Conservation (phyloP, 2,113 vertebrate genomes). For the Bucco capensis region DNA sequence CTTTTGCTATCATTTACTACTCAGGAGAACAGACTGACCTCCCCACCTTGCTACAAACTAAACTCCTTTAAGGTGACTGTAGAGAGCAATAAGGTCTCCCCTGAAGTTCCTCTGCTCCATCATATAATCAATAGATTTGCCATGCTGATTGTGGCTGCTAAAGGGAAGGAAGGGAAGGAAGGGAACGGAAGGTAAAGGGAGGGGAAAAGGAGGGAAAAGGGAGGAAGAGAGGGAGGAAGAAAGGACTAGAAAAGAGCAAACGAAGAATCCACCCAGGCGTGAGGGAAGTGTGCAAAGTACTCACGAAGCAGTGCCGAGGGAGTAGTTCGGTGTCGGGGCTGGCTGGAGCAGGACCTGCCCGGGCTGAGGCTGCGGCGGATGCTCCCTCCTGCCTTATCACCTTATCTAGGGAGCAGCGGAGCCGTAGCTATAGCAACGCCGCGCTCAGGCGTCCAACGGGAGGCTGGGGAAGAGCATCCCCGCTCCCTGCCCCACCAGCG, state of each 20-base stretch:
- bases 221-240: too few species aligned
- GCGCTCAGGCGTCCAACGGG: neutral
- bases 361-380: neutral
- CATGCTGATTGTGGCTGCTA: neutral
- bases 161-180: neutral
- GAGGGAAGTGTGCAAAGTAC: neutral
- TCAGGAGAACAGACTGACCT: too few species aligned
- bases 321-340: neutral
- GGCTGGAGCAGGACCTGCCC: neutral
- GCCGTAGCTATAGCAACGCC: slow-evolving; percentile 57
- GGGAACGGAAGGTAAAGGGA: too few species aligned
- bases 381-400: slow-evolving; percentile 63
- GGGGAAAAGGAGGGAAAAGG: neutral
- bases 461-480: neutral
- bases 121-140: neutral
- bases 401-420: slow-evolving; percentile 66
- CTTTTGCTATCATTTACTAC: too few species aligned
- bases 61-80: too few species aligned
- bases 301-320: slow-evolving; percentile 25
- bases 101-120: too few species aligned
- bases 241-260: too few species aligned
- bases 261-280: accelerated
- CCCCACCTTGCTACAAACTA: too few species aligned
- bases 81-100: too few species aligned
- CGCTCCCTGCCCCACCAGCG: neutral